Evolutionary conservation across 2,888 invertebrate genomes (phyloP).

Genomic region (Metopia argyrocephala): DNA sequence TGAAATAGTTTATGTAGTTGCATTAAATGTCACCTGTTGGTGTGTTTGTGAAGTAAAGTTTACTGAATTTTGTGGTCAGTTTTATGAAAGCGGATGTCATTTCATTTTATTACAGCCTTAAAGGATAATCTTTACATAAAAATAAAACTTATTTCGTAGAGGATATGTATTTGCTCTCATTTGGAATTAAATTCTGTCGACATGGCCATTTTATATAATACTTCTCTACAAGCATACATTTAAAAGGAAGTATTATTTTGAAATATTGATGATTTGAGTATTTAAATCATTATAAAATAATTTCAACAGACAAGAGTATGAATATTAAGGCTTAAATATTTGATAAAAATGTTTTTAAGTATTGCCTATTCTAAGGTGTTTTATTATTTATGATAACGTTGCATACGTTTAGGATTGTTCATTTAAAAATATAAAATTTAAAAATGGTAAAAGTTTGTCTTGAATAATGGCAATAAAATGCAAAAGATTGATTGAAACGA

Average conservation of each 20-base stretch:
- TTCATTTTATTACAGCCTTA: not conserved
- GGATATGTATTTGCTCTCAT: not conserved
- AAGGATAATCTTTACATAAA: not conserved
- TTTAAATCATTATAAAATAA: too few species aligned
- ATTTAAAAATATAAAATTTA: not conserved
- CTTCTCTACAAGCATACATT: too few species aligned
- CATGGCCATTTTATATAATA: too few species aligned
- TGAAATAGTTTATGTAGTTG: not conserved
- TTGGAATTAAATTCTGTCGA: too few species aligned
- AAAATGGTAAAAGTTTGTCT: not conserved
- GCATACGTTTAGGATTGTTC: not conserved
- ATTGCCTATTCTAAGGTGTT: not conserved
- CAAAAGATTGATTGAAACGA: too few species aligned
- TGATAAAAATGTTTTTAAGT: not conserved
- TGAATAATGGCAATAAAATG: too few species aligned
- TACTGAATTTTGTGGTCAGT: constrained; percentile 9
- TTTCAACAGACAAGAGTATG: too few species aligned
- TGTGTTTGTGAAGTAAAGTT: not conserved
- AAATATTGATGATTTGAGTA: too few species aligned
- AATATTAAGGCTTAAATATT: too few species aligned
- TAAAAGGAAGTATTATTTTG: too few species aligned
- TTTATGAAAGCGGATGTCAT: constrained; percentile 3
- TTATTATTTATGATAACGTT: not conserved
- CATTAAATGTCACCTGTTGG: not conserved
- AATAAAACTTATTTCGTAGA: not conserved